These are phyloP conservation scores for Tadarida brasiliensis DNA, from an alignment of 2,797 vertebrate genomes.

Conservation along the genomic window DNA sequence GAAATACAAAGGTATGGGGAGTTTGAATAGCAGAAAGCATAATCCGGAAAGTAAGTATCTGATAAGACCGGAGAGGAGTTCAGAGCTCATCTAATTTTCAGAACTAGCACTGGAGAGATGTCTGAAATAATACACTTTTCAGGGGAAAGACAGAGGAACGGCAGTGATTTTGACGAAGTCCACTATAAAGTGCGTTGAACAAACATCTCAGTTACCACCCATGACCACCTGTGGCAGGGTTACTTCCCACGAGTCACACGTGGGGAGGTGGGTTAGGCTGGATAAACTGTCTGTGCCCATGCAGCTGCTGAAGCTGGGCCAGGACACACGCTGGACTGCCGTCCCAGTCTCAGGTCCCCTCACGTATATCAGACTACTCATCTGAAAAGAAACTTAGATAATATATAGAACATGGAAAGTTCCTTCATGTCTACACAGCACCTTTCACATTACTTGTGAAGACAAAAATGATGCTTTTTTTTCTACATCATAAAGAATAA, in stretches of 20 bases:
- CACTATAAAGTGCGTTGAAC: neutral
- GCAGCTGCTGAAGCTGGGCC: rapidly evolving
- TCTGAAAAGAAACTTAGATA: neutral
- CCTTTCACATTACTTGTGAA: neutral
- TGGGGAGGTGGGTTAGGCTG: too few species aligned
- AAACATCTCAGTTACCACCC: neutral
- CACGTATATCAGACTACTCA: neutral
- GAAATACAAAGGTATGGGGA: neutral
- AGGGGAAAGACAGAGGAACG: neutral
- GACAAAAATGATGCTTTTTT: neutral
- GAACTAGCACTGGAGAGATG: neutral
- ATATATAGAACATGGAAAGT: neutral
- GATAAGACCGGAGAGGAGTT: neutral
- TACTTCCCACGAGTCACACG: neutral
- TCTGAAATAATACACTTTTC: neutral
- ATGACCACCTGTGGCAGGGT: neutral
- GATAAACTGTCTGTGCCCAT: neutral
- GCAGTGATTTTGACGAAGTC: neutral
- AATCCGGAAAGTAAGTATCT: neutral
- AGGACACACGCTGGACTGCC: neutral
- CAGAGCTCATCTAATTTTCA: neutral
- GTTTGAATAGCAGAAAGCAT: neutral
- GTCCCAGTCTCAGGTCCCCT: neutral
- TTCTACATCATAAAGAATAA: neutral
- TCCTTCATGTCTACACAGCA: neutral